A percentile compares a stretch with the other conserved stretches of the same genome.
Evolutionary conservation across 2,797 vertebrate genomes (phyloP).

Genomic region (Microcaecilia unicolor): DNA sequence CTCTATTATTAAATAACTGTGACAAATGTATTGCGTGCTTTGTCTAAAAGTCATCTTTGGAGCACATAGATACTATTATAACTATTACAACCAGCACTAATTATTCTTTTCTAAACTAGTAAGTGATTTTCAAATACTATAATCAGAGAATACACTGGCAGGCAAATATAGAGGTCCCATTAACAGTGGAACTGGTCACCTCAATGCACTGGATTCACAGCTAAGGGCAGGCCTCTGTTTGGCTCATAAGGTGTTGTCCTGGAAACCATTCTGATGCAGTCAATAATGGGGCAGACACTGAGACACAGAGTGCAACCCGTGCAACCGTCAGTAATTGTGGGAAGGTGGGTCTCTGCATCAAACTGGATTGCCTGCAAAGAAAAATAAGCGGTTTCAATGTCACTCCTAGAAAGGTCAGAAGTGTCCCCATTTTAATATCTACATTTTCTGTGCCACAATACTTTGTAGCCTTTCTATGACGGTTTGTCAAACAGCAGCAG

Average conservation of each 20-base stretch:
- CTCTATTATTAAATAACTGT: background rate
- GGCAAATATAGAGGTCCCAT: conserved; percentile 13
- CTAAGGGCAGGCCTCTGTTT: conserved; percentile 75
- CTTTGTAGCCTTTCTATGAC: conserved; percentile 6
- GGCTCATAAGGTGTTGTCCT: conserved; percentile 74
- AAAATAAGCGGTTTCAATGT: conserved; percentile 32
- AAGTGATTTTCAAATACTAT: conserved; percentile 32
- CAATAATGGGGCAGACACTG: conserved; percentile 86
- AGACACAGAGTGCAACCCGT: conserved; percentile 86
- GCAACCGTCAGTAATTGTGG: conserved; percentile 73
- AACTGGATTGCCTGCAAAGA: conserved; percentile 79
- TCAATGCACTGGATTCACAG: conserved; percentile 54
- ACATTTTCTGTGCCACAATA: conserved; percentile 4
- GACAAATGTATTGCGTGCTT: background rate
- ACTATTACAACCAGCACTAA: conserved; percentile 19
- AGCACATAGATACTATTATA: conserved; percentile 33
- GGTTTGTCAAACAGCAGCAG: conserved; percentile 23
- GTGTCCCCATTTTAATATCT: conserved; percentile 6
- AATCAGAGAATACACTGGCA: conserved; percentile 40
- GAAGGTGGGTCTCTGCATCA: conserved; percentile 79
- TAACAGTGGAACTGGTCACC: conserved; percentile 21
- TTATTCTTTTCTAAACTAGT: conserved; percentile 31
- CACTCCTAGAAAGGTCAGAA: conserved; percentile 20
- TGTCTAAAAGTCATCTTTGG: conserved; percentile 38
- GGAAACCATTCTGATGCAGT: conserved; percentile 89